phyloP scores from a whole-genome alignment of 2,888 invertebrate species.

The Embidobia sp. region DNA sequence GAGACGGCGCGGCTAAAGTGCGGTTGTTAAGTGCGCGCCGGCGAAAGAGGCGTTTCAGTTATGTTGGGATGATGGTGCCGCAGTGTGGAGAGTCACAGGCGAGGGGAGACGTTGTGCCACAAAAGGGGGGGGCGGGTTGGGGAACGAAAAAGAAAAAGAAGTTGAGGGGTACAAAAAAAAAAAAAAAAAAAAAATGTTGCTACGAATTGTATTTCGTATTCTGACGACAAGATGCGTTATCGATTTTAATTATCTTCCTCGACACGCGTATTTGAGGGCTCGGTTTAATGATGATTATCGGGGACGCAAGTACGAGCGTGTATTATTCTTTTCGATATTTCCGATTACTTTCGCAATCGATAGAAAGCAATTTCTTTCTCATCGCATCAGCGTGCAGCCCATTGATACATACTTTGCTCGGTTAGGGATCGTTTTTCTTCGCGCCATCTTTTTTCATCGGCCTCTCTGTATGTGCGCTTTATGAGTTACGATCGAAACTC shows the following conservation, averaged over 20 bases:
- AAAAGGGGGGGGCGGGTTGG: no score
- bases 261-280: neutral
- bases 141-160: no score
- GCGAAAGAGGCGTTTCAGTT: no score
- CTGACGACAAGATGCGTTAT: neutral
- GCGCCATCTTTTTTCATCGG: conserved; percentile 46
- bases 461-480: conserved; percentile 43
- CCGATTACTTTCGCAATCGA: conserved; percentile 47
- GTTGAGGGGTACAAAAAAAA: no score
- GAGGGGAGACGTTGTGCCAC: no score
- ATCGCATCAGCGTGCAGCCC: conserved; percentile 28
- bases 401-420: conserved; percentile 51
- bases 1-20: no score
- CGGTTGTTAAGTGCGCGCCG: no score
- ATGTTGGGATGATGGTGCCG: no score
- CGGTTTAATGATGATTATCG: conserved; percentile 34
- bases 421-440: conserved; percentile 50
- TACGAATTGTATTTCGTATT: no score
- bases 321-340: conserved; percentile 46
- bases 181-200: no score
- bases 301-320: conserved; percentile 1
- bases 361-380: conserved; percentile 58
- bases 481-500: conserved; percentile 61
- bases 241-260: conserved; percentile 11
- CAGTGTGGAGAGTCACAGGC: no score